Percentiles rank a stretch among this genome's conserved stretches.
These are phyloP conservation scores for Nannospalax galili DNA, from an alignment of 2,113 vertebrate species.

Conservation along the genomic window DNA sequence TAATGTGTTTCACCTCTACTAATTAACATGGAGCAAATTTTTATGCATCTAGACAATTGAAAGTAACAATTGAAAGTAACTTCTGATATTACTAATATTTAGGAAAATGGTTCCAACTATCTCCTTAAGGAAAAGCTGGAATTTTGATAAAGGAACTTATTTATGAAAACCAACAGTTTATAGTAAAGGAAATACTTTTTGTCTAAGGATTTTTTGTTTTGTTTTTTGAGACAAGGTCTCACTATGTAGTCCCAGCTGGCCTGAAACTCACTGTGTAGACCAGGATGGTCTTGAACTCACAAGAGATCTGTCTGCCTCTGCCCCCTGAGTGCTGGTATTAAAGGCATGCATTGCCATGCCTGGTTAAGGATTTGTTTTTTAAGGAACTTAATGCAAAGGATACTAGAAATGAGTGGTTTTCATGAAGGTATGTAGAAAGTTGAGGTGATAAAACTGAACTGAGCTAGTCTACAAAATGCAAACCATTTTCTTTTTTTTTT, in stretches of 20 bases:
- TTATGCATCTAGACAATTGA: background rate
- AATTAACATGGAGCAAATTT: too few relatives aligned
- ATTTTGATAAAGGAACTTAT: background rate
- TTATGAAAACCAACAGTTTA: background rate
- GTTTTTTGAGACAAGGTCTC: too few relatives aligned
- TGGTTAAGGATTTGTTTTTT: background rate
- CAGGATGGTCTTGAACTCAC: too few relatives aligned
- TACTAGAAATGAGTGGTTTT: slow-evolving; percentile 13
- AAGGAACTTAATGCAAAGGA: slow-evolving; percentile 22
- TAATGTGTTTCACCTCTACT: too few relatives aligned
- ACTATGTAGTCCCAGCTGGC: too few relatives aligned
- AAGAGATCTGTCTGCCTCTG: too few relatives aligned
- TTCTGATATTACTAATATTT: slow-evolving; percentile 30
- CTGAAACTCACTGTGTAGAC: too few relatives aligned
- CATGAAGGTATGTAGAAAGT: background rate
- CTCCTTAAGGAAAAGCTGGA: slow-evolving; percentile 28
- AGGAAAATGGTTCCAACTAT: background rate
- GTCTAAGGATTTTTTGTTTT: background rate
- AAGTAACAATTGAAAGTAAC: slow-evolving; percentile 41
- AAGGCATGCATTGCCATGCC: too few relatives aligned
- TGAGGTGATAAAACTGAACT: slow-evolving; percentile 22
- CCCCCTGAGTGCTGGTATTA: too few relatives aligned
- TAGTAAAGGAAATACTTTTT: background rate
- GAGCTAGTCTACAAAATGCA: background rate
- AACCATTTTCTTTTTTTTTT: background rate